Evolutionary conservation across 2,888 invertebrate species (phyloP), one percentile per base, ranked within the genome.

Genomic region (Pheosia tremula): DNA sequence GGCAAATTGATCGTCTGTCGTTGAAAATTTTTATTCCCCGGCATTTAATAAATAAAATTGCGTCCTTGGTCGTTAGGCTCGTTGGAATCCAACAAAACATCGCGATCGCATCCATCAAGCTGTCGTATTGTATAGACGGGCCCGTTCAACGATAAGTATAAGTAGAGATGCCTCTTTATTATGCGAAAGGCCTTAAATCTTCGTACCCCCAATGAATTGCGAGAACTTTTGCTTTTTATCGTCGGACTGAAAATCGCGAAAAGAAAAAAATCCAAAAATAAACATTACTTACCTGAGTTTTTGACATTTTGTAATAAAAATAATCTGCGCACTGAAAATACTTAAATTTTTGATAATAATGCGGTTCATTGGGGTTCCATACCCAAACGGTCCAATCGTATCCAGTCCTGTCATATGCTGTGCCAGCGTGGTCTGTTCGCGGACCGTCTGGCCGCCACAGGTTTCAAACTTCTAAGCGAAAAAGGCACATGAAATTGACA

Each of bases 31-130:
- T 77, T 68, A 75, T 71, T 70, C 72, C 63, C 72, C 59, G 68
- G 66, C 75, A 64, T 78, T 82, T 80, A 83, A 80, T 83, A 83
- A 81, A 84, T 78, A 82, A 83, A 81, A 82, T 79, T 74, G 76
- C 75, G 78, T 75, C 80, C 78, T 83, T 80, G 75, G 80, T 83
- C 82, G 82, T 83, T 83, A 82, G 79, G 80, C 80, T 81, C 80
- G 78, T 74, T 64, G 76, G 78, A 81, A 79, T 85, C 80, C 79
- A 76, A 86, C 83, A 86, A 87, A 86, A 85, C 85, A 86, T 86
- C 83, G 83, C 77, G 80, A 86, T 83, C 84, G 75, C 88, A 89
- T 90, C 89, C 82, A 89, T 90, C 90, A 90, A 88, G 77, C 84
- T 86, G 89, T 87, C 88, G 84, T 84, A 80, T 84, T 83, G 83